Evolutionary conservation across 2,113 vertebrate genomes (phyloP).

Genomic region (Mystacornis crossleyi): DNA sequence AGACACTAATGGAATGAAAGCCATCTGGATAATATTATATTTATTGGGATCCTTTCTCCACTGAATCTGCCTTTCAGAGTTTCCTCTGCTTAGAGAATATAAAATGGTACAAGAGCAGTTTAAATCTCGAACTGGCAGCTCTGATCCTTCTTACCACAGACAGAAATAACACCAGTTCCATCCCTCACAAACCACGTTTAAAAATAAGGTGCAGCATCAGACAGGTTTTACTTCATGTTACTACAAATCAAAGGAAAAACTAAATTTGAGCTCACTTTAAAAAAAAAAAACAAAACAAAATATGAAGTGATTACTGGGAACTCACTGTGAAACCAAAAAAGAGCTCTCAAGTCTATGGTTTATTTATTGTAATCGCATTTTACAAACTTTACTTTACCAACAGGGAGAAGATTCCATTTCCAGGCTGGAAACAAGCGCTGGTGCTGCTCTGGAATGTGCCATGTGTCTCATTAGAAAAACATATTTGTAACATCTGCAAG

Average conservation of each 20-base stretch:
- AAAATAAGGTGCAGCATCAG: background rate
- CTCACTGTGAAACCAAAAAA: background rate
- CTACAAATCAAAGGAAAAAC: background rate
- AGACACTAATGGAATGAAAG: background rate
- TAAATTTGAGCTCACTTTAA: background rate
- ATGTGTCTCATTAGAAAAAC: background rate
- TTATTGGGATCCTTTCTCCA: conserved; percentile 8
- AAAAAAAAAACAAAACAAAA: background rate
- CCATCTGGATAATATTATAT: conserved; percentile 31
- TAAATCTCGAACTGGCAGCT: background rate
- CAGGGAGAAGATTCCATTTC: conserved; percentile 16
- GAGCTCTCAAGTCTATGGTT: background rate
- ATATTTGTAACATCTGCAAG: background rate
- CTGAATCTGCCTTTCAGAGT: background rate
- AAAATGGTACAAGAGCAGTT: background rate
- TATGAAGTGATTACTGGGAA: background rate
- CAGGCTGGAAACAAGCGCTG: conserved; percentile 56
- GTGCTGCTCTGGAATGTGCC: conserved; percentile 46
- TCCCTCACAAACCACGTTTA: background rate
- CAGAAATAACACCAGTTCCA: background rate
- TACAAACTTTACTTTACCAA: conserved; percentile 26
- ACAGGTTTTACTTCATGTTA: background rate
- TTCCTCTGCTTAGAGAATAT: background rate
- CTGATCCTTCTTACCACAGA: background rate
- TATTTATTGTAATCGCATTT: conserved; percentile 35